Conservation (phyloP, 2,888 invertebrate genomes). For the Rhopalosiphum nymphaeae region DNA sequence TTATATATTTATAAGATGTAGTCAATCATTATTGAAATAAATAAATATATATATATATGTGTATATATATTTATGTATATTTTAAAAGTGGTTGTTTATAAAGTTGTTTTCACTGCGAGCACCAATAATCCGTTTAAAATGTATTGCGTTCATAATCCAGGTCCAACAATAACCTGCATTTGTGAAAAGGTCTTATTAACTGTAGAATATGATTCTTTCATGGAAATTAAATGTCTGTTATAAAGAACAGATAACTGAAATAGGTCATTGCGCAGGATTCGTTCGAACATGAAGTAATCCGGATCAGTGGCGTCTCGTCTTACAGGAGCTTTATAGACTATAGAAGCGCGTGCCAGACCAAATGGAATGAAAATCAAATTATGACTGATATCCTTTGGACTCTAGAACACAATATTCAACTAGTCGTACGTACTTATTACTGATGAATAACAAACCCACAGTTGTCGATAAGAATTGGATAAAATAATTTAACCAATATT, state of each 20-base stretch:
- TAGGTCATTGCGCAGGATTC: constrained; percentile 50
- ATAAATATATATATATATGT: background rate
- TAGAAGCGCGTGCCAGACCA: background rate
- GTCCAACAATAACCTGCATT: background rate
- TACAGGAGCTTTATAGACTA: background rate
- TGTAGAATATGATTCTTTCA: constrained; percentile 10
- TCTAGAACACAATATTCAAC: constrained; percentile 2
- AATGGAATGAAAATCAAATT: constrained; percentile 56
- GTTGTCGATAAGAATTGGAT: background rate
- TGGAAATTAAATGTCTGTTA: constrained; percentile 14
- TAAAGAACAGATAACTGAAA: constrained; percentile 24
- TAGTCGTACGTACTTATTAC: background rate
- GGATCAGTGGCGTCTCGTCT: constrained; percentile 47
- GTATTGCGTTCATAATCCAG: background rate
- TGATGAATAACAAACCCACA: background rate
- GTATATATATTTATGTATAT: background rate
- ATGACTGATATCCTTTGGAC: background rate
- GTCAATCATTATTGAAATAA: background rate
- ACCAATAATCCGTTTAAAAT: constrained; percentile 2
- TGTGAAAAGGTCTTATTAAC: background rate
- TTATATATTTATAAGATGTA: background rate
- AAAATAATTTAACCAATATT: background rate
- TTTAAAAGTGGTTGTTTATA: background rate
- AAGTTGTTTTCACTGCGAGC: background rate
- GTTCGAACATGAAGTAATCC: constrained; percentile 49